Conservation (phyloP, 1,140 invertebrate species). For the Aphelinus atriplicis region DNA sequence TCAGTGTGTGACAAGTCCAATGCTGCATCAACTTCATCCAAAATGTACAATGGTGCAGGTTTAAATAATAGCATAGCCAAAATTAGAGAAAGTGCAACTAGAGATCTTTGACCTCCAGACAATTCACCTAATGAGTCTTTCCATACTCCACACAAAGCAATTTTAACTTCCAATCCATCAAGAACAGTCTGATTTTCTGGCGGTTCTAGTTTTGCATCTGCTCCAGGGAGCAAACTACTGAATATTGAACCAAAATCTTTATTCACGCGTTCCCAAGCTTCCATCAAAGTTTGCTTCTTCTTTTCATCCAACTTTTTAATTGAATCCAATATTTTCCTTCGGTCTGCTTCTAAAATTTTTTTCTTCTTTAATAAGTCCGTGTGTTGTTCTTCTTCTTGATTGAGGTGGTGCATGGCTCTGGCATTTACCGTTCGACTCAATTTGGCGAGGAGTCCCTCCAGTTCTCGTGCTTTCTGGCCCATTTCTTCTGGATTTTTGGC, state of each 20-base stretch:
- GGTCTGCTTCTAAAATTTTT: constrained; percentile 86
- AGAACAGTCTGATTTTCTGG: constrained; percentile 77
- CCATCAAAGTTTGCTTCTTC: constrained; percentile 82
- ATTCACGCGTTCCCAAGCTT: constrained; percentile 86
- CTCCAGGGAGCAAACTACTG: constrained; percentile 87
- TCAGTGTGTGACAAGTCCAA: constrained; percentile 98
- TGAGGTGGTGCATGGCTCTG: constrained; percentile 85
- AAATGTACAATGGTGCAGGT: constrained; percentile 97
- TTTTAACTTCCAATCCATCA: constrained; percentile 91
- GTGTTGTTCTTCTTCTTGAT: constrained; percentile 87
- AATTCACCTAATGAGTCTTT: constrained; percentile 96
- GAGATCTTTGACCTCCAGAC: constrained; percentile 95
- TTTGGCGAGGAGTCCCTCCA: constrained; percentile 77
- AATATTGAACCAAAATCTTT: constrained; percentile 98
- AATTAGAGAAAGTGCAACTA: constrained; percentile 96
- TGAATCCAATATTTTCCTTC: constrained; percentile 81
- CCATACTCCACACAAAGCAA: constrained; percentile 93
- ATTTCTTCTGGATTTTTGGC: constrained; percentile 61
- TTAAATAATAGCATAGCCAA: constrained; percentile 96
- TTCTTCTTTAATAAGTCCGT: constrained; percentile 84
- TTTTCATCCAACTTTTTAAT: constrained; percentile 91
- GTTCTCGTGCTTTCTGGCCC: constrained; percentile 69
- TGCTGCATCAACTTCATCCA: constrained; percentile 99
- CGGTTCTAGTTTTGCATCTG: constrained; percentile 85
- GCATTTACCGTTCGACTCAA: constrained; percentile 84